Base-by-base conservation (phyloP, 2,797 vertebrate species). In the Microhierax caerulescens region DNA sequence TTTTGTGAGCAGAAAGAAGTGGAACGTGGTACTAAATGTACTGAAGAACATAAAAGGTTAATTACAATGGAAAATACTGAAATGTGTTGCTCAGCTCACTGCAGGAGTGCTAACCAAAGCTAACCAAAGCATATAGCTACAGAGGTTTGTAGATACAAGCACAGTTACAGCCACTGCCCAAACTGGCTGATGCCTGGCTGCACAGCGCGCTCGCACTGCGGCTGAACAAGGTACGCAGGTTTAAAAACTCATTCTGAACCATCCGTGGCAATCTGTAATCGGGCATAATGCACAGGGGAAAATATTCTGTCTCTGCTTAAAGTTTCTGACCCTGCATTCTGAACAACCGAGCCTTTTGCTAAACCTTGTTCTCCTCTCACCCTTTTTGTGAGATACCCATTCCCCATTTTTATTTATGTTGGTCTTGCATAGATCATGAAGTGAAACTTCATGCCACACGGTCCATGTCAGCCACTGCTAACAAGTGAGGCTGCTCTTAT, bases 171-270 rank as follows among this genome's bases (percentile, higher is more conserved):
- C 28, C 2, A 0, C 7, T 30, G 34, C 21, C 43, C 3, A 0
- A 36, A n/a, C 7, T 3, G 1, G 36, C 24, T 8, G 36, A 37
- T 10, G 23, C 14, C 68, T 11, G 57, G 32, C 50, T 48, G 16
- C 12, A 45, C 60, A 7, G 18, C 34, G 9, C 0, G 0, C 22
- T n/a, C 2, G 1, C 7, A 1, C 51, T 36, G 25, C 4, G 3
- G 20, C 41, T n/a, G 13, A 47, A 22, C 27, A 17, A 53, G 13
- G 28, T 10, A 22, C 3, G 0, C 9, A 7, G 11, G 34, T 54
- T 39, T 45, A 27, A 3, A 32, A 69, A 2, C 23, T 45, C 57
- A 32, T 43, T n/a, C 37, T 14, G 50, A 57, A 37, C 13, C 13
- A 14, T 5, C 27, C 18, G 1, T 11, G 41, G 51, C 28, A 73